A percentile compares a stretch with the other conserved stretches of the same genome.
These are phyloP conservation scores for Drosophila persimilis DNA, from an alignment of 1,140 invertebrate genomes.

Conservation along the genomic window DNA sequence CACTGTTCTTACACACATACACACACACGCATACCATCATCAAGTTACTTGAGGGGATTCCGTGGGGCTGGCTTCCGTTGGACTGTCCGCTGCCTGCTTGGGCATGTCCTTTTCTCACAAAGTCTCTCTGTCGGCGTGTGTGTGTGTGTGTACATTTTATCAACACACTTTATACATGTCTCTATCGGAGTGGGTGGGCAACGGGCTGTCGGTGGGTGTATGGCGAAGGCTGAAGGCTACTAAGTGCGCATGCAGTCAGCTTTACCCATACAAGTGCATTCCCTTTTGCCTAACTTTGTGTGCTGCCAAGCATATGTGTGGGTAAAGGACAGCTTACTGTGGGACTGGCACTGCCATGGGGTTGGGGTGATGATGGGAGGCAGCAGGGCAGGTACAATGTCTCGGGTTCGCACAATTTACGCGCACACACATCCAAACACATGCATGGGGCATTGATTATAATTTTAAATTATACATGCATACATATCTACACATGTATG, in stretches of 20 bases:
- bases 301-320: conserved; percentile 22
- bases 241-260: conserved; percentile 76
- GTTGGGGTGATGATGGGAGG: conserved; percentile 4
- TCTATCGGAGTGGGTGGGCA: conserved; percentile 32
- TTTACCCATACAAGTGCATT: conserved; percentile 61
- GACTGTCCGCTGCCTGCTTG: conserved; percentile 75
- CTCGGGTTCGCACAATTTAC: conserved; percentile 71
- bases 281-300: conserved; percentile 57
- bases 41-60: conserved; percentile 70
- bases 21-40: conserved; percentile 58
- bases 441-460: conserved; percentile 68
- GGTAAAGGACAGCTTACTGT: conserved; percentile 64
- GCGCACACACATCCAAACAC: conserved; percentile 53
- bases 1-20: conserved; percentile 23
- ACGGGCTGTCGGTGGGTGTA: conserved; percentile 1
- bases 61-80: conserved; percentile 13
- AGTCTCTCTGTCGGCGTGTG: conserved; percentile 20
- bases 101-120: conserved; percentile 66
- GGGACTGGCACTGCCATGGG: not conserved
- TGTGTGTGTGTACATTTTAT: conserved; percentile 46
- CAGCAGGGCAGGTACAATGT: conserved; percentile 64
- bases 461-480: conserved; percentile 76
- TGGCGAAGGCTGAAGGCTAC: conserved; percentile 66
- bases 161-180: conserved; percentile 63
- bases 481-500: conserved; percentile 8